phyloP scores from a whole-genome alignment of 1,140 invertebrate species.

The Telenomus remus region DNA sequence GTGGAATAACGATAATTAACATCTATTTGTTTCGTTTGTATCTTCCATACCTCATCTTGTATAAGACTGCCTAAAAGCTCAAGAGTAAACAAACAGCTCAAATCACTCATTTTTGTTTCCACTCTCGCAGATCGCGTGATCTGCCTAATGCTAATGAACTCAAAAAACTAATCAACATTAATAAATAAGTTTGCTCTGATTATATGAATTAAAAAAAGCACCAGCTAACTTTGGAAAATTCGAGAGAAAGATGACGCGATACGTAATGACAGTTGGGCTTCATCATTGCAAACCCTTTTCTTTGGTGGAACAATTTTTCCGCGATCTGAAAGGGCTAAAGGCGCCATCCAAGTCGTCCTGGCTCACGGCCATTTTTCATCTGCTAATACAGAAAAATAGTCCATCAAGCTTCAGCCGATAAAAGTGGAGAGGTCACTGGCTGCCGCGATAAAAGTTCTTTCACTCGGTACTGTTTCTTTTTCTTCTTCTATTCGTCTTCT shows the following conservation, averaged over 20 bases:
- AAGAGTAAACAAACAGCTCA: background rate
- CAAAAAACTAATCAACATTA: too few species aligned
- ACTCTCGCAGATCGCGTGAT: too few species aligned
- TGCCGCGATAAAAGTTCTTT: constrained; percentile 66
- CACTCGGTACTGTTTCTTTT: constrained; percentile 31
- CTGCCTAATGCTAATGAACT: too few species aligned
- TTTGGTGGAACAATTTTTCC: background rate
- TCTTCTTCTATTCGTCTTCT: constrained; percentile 1
- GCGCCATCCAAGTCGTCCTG: constrained; percentile 44
- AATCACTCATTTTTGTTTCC: too few species aligned
- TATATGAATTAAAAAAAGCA: too few species aligned
- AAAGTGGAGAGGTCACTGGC: constrained; percentile 52
- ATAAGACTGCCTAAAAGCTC: background rate
- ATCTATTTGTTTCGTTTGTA: constrained; percentile 6
- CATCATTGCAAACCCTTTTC: background rate
- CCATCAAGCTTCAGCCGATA: constrained; percentile 53
- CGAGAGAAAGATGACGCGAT: too few species aligned
- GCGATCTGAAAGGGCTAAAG: constrained; percentile 3
- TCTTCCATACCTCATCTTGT: background rate
- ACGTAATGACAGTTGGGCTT: too few species aligned
- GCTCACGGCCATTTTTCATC: constrained; percentile 64
- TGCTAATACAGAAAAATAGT: constrained; percentile 63
- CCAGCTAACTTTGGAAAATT: too few species aligned
- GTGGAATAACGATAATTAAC: constrained; percentile 7
- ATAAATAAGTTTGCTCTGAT: too few species aligned